Conservation (phyloP, 1,140 invertebrate genomes). For the Lethocerus indicus region DNA sequence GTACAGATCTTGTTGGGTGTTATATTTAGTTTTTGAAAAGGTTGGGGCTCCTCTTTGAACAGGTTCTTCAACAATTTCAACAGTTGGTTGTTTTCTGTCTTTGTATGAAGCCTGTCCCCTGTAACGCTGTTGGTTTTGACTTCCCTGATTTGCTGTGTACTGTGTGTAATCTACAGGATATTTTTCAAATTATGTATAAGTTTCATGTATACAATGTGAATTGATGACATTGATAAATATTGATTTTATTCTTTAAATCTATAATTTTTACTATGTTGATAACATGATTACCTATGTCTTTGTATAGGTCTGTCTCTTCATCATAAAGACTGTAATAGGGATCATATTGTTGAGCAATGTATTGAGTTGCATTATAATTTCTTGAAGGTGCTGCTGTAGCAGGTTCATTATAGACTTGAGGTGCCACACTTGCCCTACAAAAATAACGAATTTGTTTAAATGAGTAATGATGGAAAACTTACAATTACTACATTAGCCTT, state of each 20-base stretch:
- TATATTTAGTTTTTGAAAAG: constrained; percentile 11
- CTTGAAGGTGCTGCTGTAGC: constrained; percentile 11
- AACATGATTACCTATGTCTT: constrained; percentile 61
- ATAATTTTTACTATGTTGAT: too few species aligned
- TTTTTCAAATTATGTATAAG: background rate
- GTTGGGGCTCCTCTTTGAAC: background rate
- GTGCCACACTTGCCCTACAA: constrained; percentile 1
- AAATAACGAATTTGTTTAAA: too few species aligned
- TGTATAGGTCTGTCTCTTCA: constrained; percentile 66
- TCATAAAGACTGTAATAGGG: constrained; percentile 64
- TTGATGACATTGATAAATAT: background rate
- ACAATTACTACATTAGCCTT: too few species aligned
- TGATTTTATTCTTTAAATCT: background rate
- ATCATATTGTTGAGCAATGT: constrained; percentile 51
- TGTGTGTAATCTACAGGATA: constrained; percentile 8
- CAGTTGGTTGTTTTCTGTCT: constrained; percentile 8
- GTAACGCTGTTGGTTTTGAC: constrained; percentile 3
- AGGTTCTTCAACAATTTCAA: constrained; percentile 13
- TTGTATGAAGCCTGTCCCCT: background rate
- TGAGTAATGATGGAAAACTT: too few species aligned
- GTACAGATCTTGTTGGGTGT: constrained; percentile 7
- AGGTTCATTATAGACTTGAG: constrained; percentile 5
- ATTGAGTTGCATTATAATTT: constrained; percentile 20
- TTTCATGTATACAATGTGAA: background rate
- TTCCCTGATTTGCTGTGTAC: constrained; percentile 5